Evolutionary conservation across 2,888 invertebrate species (phyloP).

Genomic region (Archips xylosteana): DNA sequence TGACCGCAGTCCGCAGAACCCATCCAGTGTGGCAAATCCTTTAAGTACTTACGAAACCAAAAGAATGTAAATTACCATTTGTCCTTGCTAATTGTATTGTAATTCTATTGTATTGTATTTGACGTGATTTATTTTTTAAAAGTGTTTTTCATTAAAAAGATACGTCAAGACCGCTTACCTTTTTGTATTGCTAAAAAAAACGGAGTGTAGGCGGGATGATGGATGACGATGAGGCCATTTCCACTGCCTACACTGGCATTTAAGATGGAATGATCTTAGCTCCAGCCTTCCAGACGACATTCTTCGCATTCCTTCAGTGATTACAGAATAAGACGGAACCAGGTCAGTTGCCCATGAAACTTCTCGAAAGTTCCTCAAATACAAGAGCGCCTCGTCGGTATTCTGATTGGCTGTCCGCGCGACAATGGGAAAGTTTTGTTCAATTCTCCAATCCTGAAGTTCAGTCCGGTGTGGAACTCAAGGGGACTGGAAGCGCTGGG

Average conservation of each 20-base stretch:
- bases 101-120: too few species aligned
- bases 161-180: too few species aligned
- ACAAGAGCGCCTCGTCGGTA: conserved; percentile 29
- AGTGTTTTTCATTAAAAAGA: too few species aligned
- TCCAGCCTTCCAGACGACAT: conserved; percentile 21
- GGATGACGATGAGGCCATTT: not conserved
- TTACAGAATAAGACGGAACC: conserved; percentile 30
- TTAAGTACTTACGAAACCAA: too few species aligned
- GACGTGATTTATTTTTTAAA: too few species aligned
- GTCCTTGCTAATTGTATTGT: too few species aligned
- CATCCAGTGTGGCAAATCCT: too few species aligned
- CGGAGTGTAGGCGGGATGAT: too few species aligned
- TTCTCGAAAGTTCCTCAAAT: conserved; percentile 29
- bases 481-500: conserved; percentile 7
- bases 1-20: too few species aligned
- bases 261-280: conserved; percentile 8
- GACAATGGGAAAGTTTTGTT: conserved; percentile 44
- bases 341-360: conserved; percentile 43
- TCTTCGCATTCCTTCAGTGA: conserved; percentile 38
- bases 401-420: conserved; percentile 32
- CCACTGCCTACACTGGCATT: conserved; percentile 14
- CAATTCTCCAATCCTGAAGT: conserved; percentile 49
- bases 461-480: conserved; percentile 20
- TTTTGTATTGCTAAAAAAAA: too few species aligned
- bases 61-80: too few species aligned